Percentiles rank a stretch among this genome's conserved stretches.
Evolutionary conservation across 2,797 vertebrate genomes (phyloP).

Genomic region (Loriculus beryllinus): DNA sequence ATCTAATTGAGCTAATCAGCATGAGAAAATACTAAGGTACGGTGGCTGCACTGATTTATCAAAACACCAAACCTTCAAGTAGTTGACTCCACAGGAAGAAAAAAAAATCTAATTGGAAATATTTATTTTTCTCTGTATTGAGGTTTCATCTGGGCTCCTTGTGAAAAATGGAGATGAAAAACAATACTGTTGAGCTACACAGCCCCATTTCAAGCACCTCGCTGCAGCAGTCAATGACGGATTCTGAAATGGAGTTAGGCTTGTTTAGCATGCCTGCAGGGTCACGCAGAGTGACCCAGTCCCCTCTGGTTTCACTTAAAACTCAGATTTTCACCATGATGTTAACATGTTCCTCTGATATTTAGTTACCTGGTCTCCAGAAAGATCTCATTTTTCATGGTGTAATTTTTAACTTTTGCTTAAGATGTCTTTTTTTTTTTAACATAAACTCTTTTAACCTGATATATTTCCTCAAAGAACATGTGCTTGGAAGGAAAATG

Average conservation of each 20-base stretch:
- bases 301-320: constrained; percentile 66
- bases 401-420: constrained; percentile 51
- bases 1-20: neutral
- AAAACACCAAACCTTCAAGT: constrained; percentile 22
- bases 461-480: constrained; percentile 7
- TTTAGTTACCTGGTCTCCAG: constrained; percentile 46
- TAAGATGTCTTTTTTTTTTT: neutral
- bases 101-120: constrained; percentile 6
- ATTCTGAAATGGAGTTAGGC: constrained; percentile 53
- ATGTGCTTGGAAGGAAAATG: neutral
- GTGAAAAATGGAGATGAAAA: constrained; percentile 52
- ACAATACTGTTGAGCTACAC: constrained; percentile 25
- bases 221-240: neutral
- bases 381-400: constrained; percentile 49
- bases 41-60: constrained; percentile 3
- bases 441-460: constrained; percentile 9
- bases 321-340: constrained; percentile 48
- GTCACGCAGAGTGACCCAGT: constrained; percentile 43
- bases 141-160: constrained; percentile 31
- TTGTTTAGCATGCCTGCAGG: constrained; percentile 44
- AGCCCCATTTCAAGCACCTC: constrained; percentile 59
- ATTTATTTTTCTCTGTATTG: constrained; percentile 9
- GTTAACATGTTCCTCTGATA: constrained; percentile 50
- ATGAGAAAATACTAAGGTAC: neutral
- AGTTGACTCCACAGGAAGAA: neutral